These are phyloP conservation scores for Champsocephalus esox DNA, from an alignment of 2,797 vertebrate genomes.

Conservation along the genomic window DNA sequence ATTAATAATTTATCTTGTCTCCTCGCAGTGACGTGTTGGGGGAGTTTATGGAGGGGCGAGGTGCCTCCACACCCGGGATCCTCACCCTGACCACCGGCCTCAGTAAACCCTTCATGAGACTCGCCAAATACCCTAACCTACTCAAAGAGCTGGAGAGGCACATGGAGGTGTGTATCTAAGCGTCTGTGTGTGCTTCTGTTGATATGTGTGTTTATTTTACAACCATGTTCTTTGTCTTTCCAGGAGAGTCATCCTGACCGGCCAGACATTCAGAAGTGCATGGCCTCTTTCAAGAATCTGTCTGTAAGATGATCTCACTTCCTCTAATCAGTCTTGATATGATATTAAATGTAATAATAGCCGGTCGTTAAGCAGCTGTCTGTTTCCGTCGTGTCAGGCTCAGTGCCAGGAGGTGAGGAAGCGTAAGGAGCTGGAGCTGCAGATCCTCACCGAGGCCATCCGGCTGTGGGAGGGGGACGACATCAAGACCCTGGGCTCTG, in stretches of 20 bases:
- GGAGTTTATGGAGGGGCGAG: constrained; percentile 97
- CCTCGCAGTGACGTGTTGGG: constrained; percentile 91
- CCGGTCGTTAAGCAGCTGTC: background rate
- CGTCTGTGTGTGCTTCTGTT: background rate
- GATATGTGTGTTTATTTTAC: background rate
- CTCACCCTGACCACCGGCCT: constrained; percentile 96
- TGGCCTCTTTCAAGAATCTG: constrained; percentile 94
- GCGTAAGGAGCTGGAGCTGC: constrained; percentile 96
- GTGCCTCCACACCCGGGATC: constrained; percentile 93
- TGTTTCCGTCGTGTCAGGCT: constrained; percentile 78
- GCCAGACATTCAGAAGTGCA: constrained; percentile 95
- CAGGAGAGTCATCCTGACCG: constrained; percentile 94
- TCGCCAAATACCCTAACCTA: constrained; percentile 96
- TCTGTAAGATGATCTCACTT: constrained; percentile 87
- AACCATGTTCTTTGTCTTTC: constrained; percentile 26
- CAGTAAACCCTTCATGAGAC: constrained; percentile 98
- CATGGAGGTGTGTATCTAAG: constrained; percentile 90
- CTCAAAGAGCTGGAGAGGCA: constrained; percentile 98
- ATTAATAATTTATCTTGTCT: background rate
- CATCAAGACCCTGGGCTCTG: constrained; percentile 93
- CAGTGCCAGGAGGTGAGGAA: constrained; percentile 98
- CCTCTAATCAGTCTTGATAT: background rate
- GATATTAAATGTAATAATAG: background rate
- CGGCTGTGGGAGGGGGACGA: constrained; percentile 97
- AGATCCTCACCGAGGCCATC: constrained; percentile 96